Conservation (phyloP, 2,797 vertebrate species). For the Aulostomus chinensis region DNA sequence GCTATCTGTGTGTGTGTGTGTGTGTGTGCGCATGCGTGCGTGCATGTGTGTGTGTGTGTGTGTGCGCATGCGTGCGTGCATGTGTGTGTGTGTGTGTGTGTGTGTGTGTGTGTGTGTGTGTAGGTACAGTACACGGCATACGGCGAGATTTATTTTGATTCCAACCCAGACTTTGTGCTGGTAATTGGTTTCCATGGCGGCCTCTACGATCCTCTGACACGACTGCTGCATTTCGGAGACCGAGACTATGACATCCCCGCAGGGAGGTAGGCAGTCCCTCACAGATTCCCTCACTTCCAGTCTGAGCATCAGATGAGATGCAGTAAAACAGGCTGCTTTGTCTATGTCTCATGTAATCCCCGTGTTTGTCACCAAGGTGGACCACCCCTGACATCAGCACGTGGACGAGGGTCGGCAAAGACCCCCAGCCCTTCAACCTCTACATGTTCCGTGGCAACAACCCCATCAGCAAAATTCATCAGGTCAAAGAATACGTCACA, state of each 20-base stretch:
- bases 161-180: constrained; percentile 96
- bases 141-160: constrained; percentile 97
- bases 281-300: neutral
- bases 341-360: constrained; percentile 3
- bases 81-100: no score
- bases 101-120: constrained; percentile 27
- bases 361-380: constrained; percentile 79
- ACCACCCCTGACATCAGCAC: constrained; percentile 96
- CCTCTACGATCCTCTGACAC: constrained; percentile 93
- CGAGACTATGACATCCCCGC: constrained; percentile 98
- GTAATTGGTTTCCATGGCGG: constrained; percentile 97
- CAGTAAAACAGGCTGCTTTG: neutral
- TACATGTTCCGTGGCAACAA: constrained; percentile 99
- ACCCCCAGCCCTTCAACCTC: constrained; percentile 95
- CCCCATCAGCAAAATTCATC: constrained; percentile 95
- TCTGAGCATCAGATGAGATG: neutral
- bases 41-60: no score
- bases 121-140: constrained; percentile 97
- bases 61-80: no score
- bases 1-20: constrained; percentile 14
- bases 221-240: constrained; percentile 95
- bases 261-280: constrained; percentile 67
- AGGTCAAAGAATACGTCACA: constrained; percentile 98
- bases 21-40: no score
- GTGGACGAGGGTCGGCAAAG: constrained; percentile 94